Percentiles rank a stretch among this genome's conserved stretches.
These are phyloP conservation scores for Eremobia ochroleuca DNA, from an alignment of 2,888 invertebrate species.

Conservation along the genomic window DNA sequence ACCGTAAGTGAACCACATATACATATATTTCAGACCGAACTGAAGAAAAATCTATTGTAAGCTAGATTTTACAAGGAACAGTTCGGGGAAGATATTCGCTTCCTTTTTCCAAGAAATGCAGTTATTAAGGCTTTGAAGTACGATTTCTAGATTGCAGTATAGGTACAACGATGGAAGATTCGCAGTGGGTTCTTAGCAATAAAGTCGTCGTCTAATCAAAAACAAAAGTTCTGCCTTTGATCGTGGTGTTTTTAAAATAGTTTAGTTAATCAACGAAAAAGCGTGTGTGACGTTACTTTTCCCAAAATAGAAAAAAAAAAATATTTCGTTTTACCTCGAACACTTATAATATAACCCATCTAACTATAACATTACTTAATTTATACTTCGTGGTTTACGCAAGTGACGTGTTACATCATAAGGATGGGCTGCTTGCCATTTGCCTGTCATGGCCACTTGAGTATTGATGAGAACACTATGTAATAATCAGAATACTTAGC, in stretches of 20 bases:
- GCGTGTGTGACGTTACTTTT: background rate
- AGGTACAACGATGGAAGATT: background rate
- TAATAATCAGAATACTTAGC: background rate
- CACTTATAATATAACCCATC: background rate
- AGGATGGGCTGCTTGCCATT: conserved; percentile 13
- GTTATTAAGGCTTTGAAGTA: background rate
- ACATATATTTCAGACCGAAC: conserved; percentile 13
- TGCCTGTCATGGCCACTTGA: background rate
- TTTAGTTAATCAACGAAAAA: background rate
- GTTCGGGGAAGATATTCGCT: background rate
- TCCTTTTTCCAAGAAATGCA: background rate
- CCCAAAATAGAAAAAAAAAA: background rate
- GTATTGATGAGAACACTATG: conserved; percentile 1
- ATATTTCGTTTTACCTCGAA: background rate
- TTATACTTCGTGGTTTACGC: background rate
- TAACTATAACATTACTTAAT: background rate
- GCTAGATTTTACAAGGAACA: background rate
- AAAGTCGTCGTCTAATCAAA: background rate
- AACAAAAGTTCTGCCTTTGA: background rate
- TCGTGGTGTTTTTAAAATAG: background rate
- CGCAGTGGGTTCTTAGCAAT: background rate
- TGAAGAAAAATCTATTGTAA: conserved; percentile 13
- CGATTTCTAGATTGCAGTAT: background rate
- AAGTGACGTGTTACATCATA: background rate
- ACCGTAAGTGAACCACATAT: conserved; percentile 23